Conservation (phyloP, 2,888 invertebrate species). For the Priapulus caudatus region DNA sequence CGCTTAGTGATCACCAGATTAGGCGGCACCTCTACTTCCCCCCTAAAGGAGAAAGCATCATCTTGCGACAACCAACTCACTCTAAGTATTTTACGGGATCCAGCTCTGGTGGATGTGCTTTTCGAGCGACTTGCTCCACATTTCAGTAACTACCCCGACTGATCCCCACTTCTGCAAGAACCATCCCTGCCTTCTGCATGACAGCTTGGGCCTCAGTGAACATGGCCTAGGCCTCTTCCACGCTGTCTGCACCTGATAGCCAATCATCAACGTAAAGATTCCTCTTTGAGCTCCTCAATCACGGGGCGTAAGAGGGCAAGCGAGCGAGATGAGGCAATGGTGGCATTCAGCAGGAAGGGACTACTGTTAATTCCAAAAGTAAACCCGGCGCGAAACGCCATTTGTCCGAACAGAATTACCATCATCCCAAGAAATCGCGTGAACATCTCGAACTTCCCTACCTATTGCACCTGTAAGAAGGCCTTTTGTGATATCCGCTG, state of each 20-base stretch:
- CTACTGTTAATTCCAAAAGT: neutral
- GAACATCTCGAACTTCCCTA: neutral
- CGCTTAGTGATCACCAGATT: neutral
- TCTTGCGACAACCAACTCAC: neutral
- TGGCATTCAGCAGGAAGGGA: neutral
- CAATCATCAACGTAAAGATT: neutral
- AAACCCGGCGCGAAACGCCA: neutral
- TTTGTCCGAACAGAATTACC: neutral
- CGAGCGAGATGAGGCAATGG: neutral
- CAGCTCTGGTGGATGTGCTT: no score
- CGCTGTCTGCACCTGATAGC: neutral
- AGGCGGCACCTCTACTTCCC: neutral
- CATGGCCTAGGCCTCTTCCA: neutral
- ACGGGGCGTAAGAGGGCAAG: no score
- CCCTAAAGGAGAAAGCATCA: neutral
- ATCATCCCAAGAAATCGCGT: neutral
- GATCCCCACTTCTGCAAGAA: neutral
- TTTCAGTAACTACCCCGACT: no score
- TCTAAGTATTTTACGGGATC: neutral
- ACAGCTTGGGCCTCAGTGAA: neutral
- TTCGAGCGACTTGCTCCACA: no score
- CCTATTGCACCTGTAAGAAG: conserved; percentile 5
- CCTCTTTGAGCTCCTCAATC: neutral
- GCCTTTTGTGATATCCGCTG: conserved; percentile 17
- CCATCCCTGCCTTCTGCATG: neutral